phyloP scores from a whole-genome alignment of 1,140 invertebrate genomes.

The Drosophila athabasca region DNA sequence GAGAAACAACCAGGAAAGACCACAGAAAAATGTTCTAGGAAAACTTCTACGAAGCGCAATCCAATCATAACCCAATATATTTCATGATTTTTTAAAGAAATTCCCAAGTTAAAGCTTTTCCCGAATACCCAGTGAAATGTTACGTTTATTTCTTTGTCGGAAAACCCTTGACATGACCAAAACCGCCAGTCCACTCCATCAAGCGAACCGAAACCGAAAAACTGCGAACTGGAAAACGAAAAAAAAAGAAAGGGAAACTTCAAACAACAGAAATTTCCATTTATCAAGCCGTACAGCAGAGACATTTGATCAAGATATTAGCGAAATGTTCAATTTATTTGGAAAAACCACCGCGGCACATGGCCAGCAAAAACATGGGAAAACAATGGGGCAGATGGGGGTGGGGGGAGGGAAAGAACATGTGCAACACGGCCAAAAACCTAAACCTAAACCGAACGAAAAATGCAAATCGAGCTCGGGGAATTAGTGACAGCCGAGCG shows the following conservation, averaged over 20 bases:
- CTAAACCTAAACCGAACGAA: slow-evolving; percentile 39
- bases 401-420: slow-evolving; percentile 8
- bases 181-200: slow-evolving; percentile 19
- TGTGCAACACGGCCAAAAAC: slow-evolving; percentile 40
- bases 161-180: not conserved
- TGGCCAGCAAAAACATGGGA: slow-evolving; percentile 17
- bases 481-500: slow-evolving; percentile 77
- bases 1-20: slow-evolving; percentile 1
- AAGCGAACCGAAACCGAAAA: slow-evolving; percentile 16
- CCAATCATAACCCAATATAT: too few relatives aligned
- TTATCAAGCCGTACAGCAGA: slow-evolving; percentile 57
- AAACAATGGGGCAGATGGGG: slow-evolving; percentile 7
- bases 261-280: slow-evolving; percentile 53
- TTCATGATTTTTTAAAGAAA: too few relatives aligned
- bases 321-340: slow-evolving; percentile 75
- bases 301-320: slow-evolving; percentile 76
- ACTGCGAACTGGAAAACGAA: slow-evolving; percentile 32
- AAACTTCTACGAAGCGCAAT: too few relatives aligned
- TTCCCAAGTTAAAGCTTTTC: too few relatives aligned
- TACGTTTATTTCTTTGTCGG: too few relatives aligned
- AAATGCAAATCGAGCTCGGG: slow-evolving; percentile 75
- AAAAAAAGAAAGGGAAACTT: slow-evolving; percentile 12
- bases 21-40: too few relatives aligned
- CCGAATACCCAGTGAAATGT: too few relatives aligned
- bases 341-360: slow-evolving; percentile 52